These are phyloP conservation scores for Acipenser oxyrinchus DNA, from an alignment of 2,797 vertebrate genomes.

Conservation along the genomic window DNA sequence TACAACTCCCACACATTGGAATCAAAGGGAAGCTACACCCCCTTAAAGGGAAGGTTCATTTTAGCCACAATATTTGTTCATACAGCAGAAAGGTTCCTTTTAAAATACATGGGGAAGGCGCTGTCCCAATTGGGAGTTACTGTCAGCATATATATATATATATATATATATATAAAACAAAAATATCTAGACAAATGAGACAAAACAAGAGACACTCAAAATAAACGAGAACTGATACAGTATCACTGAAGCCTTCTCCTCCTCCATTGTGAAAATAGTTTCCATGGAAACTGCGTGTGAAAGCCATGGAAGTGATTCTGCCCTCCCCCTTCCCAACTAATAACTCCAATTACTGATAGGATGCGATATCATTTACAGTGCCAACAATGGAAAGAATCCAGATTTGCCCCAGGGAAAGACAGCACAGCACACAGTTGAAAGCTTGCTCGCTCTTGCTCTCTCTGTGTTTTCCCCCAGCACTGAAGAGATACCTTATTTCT, in stretches of 20 bases:
- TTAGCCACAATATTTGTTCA: no score
- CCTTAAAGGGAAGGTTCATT: no score
- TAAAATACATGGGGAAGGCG: slow-evolving; percentile 23
- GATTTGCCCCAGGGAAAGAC: no score
- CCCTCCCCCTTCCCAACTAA: neutral
- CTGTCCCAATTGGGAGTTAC: slow-evolving; percentile 28
- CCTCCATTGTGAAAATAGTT: slow-evolving; percentile 32
- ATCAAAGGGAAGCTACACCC: no score
- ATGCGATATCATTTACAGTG: neutral
- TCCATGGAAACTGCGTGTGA: slow-evolving; percentile 24
- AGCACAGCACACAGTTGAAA: no score
- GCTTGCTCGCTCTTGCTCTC: no score
- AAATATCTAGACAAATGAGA: slow-evolving; percentile 28
- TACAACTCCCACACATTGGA: no score
- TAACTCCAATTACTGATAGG: neutral
- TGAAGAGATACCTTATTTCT: no score
- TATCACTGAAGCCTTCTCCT: slow-evolving; percentile 27
- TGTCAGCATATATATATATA: slow-evolving; percentile 18
- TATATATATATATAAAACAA: slow-evolving; percentile 19
- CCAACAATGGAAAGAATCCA: neutral
- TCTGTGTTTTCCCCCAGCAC: no score
- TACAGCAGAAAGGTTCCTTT: no score
- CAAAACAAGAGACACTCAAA: slow-evolving; percentile 21
- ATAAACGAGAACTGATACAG: slow-evolving; percentile 26
- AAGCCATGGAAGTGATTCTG: no score